Evolutionary conservation across 1,140 invertebrate genomes (phyloP).

Genomic region (Papilio xuthus): DNA sequence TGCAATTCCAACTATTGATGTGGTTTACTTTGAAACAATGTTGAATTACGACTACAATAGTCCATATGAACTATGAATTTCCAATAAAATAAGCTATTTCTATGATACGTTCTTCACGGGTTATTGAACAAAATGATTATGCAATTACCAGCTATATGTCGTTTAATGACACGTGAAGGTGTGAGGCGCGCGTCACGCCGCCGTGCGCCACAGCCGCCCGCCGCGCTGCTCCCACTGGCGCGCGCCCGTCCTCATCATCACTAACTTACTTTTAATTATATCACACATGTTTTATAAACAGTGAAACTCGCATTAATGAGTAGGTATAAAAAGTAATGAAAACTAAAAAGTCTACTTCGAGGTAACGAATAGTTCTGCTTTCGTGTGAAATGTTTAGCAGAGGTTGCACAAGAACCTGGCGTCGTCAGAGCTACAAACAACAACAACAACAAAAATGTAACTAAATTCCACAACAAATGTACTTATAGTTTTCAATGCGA

Average conservation of each 20-base stretch:
- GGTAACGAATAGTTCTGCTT: background rate
- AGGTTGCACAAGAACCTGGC: too few species aligned
- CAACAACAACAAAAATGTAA: too few species aligned
- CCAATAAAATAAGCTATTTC: background rate
- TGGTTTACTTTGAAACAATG: background rate
- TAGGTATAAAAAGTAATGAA: constrained; percentile 7
- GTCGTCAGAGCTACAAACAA: too few species aligned
- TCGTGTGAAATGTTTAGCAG: too few species aligned
- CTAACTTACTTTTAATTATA: background rate
- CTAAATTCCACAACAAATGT: too few species aligned
- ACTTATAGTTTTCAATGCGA: too few species aligned
- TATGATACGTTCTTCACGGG: background rate
- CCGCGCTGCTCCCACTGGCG: background rate
- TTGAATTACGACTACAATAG: too few species aligned
- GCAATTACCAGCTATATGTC: background rate
- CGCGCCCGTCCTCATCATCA: background rate
- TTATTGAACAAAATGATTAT: background rate
- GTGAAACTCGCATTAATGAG: constrained; percentile 6
- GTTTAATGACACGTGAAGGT: constrained; percentile 23
- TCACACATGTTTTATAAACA: background rate
- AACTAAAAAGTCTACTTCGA: background rate
- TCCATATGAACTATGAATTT: background rate
- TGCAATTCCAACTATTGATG: background rate
- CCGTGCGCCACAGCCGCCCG: background rate
- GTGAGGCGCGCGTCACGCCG: background rate